phyloP scores from a whole-genome alignment of 2,888 invertebrate species.

The Sinotaia quadrata region DNA sequence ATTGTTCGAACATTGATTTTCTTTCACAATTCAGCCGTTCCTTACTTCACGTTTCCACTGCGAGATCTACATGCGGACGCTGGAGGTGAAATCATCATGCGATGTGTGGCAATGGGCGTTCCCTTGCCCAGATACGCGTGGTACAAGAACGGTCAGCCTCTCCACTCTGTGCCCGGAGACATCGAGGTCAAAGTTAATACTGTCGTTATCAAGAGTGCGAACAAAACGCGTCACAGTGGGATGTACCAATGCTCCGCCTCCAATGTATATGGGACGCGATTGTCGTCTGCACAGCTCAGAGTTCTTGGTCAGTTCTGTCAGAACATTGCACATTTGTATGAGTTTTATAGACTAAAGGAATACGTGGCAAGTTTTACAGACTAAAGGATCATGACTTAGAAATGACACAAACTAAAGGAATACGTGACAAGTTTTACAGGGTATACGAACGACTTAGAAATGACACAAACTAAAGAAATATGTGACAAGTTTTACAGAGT shows the following conservation, averaged over 20 bases:
- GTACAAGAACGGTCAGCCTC: constrained; percentile 54
- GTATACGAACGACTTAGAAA: too few relatives aligned
- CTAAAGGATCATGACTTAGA: too few relatives aligned
- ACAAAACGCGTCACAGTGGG: constrained; percentile 81
- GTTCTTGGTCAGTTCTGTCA: constrained; percentile 80
- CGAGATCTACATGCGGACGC: constrained; percentile 62
- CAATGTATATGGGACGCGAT: constrained; percentile 82
- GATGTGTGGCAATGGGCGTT: constrained; percentile 59
- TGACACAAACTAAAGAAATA: too few relatives aligned
- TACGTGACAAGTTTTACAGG: too few relatives aligned
- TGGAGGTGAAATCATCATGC: constrained; percentile 55
- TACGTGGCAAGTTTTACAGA: too few relatives aligned
- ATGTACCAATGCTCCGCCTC: constrained; percentile 95
- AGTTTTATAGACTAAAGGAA: too few relatives aligned
- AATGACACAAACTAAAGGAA: too few relatives aligned
- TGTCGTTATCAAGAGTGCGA: constrained; percentile 48
- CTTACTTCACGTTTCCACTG: constrained; percentile 63
- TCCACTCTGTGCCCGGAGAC: constrained; percentile 32
- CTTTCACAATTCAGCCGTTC: constrained; percentile 61
- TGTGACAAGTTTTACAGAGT: too few relatives aligned
- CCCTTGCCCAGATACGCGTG: constrained; percentile 58
- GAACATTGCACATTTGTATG: too few relatives aligned
- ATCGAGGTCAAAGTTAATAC: constrained; percentile 46
- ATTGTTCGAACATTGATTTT: too few relatives aligned
- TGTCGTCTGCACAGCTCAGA: constrained; percentile 90